A percentile compares a stretch with the other conserved stretches of the same genome.
These are phyloP conservation scores for Pardalotus punctatus DNA, from an alignment of 2,113 vertebrate genomes.

Conservation along the genomic window DNA sequence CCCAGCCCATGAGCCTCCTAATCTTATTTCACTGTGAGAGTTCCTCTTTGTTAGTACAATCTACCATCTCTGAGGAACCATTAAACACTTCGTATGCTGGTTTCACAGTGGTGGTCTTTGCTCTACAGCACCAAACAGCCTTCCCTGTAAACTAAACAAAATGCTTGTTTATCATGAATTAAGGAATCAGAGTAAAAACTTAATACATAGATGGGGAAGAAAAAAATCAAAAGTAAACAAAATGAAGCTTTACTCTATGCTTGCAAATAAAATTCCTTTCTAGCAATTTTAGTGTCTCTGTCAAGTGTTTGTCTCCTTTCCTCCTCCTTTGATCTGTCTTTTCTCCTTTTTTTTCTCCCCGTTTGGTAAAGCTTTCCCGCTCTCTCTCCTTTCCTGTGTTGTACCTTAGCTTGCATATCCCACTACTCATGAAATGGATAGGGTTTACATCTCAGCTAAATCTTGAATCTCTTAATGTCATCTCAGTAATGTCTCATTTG, in stretches of 20 bases:
- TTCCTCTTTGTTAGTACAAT: neutral
- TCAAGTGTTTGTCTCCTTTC: neutral
- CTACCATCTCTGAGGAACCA: neutral
- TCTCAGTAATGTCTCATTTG: neutral
- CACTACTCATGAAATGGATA: neutral
- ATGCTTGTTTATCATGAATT: neutral
- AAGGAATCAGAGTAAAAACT: neutral
- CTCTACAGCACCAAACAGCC: neutral
- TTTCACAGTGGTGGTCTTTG: neutral
- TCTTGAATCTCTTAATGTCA: neutral
- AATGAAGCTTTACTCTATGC: neutral
- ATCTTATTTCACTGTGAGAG: neutral
- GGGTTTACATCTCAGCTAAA: neutral
- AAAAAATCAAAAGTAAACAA: neutral
- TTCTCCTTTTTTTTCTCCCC: neutral
- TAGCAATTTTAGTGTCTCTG: neutral
- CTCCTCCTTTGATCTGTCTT: neutral
- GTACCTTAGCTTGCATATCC: neutral
- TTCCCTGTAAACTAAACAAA: neutral
- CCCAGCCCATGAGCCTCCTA: neutral
- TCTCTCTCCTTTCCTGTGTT: neutral
- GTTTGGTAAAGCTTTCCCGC: fast-evolving
- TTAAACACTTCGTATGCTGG: neutral
- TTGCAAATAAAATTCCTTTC: neutral
- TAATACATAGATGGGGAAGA: neutral